Conservation (phyloP, 2,113 vertebrate genomes). For the Corythornis madagascariensis region DNA sequence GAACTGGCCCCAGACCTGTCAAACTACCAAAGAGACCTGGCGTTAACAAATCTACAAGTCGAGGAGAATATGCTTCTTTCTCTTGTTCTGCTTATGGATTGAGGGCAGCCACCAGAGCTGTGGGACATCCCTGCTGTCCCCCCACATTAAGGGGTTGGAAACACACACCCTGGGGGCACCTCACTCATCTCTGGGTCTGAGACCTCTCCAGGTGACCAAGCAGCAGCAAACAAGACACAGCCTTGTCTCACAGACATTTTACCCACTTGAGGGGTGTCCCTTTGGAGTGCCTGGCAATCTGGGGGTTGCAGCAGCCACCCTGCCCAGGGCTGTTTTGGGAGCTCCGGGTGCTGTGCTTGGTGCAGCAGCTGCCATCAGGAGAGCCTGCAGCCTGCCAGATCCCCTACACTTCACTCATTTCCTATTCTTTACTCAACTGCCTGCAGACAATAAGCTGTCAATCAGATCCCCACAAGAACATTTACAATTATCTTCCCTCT, state of each 20-base stretch:
- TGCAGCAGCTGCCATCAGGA: neutral
- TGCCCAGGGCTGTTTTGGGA: neutral
- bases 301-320: accelerated
- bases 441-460: slow-evolving; percentile 61
- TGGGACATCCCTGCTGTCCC: neutral
- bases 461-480: slow-evolving; percentile 48
- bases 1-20: neutral
- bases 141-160: accelerated
- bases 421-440: slow-evolving; percentile 26
- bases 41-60: neutral
- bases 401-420: slow-evolving; percentile 24
- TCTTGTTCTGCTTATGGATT: neutral
- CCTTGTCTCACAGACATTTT: neutral
- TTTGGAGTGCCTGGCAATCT: neutral
- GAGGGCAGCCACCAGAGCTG: neutral
- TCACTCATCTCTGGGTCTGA: accelerated
- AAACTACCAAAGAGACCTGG: neutral
- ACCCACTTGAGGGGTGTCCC: accelerated
- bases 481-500: slow-evolving; percentile 40
- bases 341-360: neutral
- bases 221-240: neutral
- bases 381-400: slow-evolving; percentile 26
- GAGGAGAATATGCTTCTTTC: neutral
- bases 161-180: too few species aligned
- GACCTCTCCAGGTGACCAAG: neutral